A percentile compares a stretch with the other conserved stretches of the same genome.
Conservation (phyloP, 2,888 invertebrate genomes). For the Lomographa bimaculata region DNA sequence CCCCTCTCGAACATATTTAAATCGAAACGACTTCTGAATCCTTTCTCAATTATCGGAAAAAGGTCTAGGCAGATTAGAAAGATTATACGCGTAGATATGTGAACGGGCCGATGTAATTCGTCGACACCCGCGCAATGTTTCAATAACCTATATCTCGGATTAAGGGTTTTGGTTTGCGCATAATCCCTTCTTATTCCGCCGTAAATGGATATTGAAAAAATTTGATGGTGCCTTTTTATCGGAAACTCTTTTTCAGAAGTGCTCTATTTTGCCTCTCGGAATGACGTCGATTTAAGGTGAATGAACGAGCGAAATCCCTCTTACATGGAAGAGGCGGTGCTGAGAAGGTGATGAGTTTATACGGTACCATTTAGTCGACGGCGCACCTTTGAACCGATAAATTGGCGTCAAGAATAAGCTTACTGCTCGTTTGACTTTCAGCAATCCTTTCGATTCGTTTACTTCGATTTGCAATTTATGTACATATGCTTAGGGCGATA, state of each 20-base stretch:
- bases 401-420: slow-evolving; percentile 65
- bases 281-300: slow-evolving; percentile 81
- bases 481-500: slow-evolving; percentile 33
- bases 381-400: slow-evolving; percentile 73
- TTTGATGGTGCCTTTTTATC: slow-evolving; percentile 73
- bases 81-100: slow-evolving; percentile 39
- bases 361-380: slow-evolving; percentile 73
- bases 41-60: slow-evolving; percentile 43
- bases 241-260: slow-evolving; percentile 74
- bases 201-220: slow-evolving; percentile 79
- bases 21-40: slow-evolving; percentile 39
- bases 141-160: slow-evolving; percentile 70
- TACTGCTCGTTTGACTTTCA: slow-evolving; percentile 50
- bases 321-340: slow-evolving; percentile 79
- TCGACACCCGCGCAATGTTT: slow-evolving; percentile 61
- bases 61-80: slow-evolving; percentile 42
- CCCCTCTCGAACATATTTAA: slow-evolving; percentile 27
- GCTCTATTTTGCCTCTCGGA: slow-evolving; percentile 76
- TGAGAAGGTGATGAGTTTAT: slow-evolving; percentile 78
- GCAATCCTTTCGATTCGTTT: slow-evolving; percentile 51
- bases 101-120: slow-evolving; percentile 53
- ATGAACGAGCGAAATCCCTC: slow-evolving; percentile 78
- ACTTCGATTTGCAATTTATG: slow-evolving; percentile 36
- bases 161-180: slow-evolving; percentile 71
- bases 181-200: slow-evolving; percentile 75